phyloP scores from a whole-genome alignment of 2,888 invertebrate genomes.

The Pecten maximus region DNA sequence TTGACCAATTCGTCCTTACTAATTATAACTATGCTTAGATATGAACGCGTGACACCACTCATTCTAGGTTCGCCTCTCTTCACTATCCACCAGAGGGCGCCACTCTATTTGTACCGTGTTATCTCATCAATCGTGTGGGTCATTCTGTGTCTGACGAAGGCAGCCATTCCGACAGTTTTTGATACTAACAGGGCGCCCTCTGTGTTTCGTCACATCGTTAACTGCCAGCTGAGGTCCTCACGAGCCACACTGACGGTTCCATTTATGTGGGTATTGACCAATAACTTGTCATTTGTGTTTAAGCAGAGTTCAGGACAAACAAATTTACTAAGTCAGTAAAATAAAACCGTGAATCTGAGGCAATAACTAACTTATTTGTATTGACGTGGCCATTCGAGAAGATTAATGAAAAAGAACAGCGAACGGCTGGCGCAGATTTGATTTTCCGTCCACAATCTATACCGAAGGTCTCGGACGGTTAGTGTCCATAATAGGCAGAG shows the following conservation, averaged over 20 bases:
- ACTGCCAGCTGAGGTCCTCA: neutral
- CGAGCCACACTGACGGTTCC: neutral
- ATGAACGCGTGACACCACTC: neutral
- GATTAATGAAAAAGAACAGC: neutral
- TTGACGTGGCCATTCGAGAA: constrained; percentile 13
- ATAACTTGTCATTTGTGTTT: constrained; percentile 32
- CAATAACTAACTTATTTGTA: constrained; percentile 29
- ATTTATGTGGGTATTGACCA: constrained; percentile 27
- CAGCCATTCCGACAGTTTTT: neutral
- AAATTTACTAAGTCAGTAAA: constrained; percentile 16
- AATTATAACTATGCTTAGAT: neutral
- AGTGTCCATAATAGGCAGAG: neutral
- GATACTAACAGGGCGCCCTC: constrained; percentile 25
- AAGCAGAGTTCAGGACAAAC: constrained; percentile 30
- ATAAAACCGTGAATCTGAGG: neutral
- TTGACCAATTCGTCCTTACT: neutral
- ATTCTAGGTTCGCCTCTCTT: neutral
- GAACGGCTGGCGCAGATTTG: neutral
- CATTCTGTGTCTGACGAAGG: neutral
- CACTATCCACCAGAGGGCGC: neutral
- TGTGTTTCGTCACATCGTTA: constrained; percentile 30
- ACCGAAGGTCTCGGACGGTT: neutral
- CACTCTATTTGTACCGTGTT: neutral
- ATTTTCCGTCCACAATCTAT: neutral
- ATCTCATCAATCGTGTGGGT: constrained; percentile 32